Conservation (phyloP, 2,113 vertebrate species). For the Lanius collurio region DNA sequence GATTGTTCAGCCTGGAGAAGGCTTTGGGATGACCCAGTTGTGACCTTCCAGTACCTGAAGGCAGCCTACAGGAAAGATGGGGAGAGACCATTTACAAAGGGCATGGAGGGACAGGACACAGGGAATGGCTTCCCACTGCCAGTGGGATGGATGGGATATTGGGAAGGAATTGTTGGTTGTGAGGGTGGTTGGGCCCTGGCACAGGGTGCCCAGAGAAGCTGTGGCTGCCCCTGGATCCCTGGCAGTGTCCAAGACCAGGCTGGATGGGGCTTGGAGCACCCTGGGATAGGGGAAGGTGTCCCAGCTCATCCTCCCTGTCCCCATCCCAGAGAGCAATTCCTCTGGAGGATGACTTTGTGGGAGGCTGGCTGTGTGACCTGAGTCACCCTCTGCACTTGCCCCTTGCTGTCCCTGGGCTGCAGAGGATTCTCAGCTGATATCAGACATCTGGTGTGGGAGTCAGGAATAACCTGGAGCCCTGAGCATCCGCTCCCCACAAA, state of each 20-base stretch:
- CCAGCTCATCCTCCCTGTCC: not conserved
- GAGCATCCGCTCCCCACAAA: not conserved
- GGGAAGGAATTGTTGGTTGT: fast-evolving
- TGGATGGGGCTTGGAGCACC: fast-evolving
- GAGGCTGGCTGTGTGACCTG: not conserved
- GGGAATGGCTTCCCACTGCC: not conserved
- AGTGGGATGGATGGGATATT: not conserved
- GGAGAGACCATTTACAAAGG: not conserved
- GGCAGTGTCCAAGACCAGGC: not conserved
- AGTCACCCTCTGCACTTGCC: not conserved
- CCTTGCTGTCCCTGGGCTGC: not conserved
- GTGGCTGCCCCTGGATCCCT: not conserved
- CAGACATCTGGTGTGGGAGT: not conserved
- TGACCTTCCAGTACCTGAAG: not conserved
- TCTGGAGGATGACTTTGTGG: not conserved
- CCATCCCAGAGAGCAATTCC: fast-evolving
- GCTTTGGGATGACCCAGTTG: not conserved
- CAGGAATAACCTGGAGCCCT: not conserved
- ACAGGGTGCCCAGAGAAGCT: not conserved
- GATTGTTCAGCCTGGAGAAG: not conserved
- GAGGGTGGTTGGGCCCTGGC: not conserved
- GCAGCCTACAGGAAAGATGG: not conserved
- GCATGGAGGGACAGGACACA: not conserved
- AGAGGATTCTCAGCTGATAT: not conserved
- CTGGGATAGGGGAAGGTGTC: not conserved